phyloP scores from a whole-genome alignment of 2,113 vertebrate species.

The Macroglossus sobrinus region DNA sequence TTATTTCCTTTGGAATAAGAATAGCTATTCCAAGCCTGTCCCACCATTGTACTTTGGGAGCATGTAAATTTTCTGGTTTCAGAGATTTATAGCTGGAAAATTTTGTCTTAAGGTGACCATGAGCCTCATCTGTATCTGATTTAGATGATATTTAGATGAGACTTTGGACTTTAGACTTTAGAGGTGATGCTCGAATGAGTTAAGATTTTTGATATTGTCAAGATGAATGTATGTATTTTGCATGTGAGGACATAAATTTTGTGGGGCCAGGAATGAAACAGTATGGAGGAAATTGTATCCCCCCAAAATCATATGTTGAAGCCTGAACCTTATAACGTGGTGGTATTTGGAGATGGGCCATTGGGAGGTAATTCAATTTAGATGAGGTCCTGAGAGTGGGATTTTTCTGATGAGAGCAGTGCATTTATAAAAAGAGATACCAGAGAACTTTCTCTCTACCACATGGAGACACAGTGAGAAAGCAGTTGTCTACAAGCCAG shows the following conservation, averaged over 20 bases:
- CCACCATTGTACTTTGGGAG: neutral
- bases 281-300: neutral
- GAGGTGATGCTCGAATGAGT: neutral
- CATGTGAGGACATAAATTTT: neutral
- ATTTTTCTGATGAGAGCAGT: neutral
- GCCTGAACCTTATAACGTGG: neutral
- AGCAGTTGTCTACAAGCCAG: neutral
- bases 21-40: neutral
- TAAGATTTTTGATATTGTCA: neutral
- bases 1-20: neutral
- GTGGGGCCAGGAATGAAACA: neutral
- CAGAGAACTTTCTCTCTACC: neutral
- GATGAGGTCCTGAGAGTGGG: neutral
- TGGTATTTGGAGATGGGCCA: neutral
- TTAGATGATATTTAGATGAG: neutral
- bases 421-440: neutral
- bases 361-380: neutral
- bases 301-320: neutral
- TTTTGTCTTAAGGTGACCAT: neutral
- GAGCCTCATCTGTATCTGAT: neutral
- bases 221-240: neutral
- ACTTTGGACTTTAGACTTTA: neutral
- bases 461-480: neutral
- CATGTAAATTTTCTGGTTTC: neutral
- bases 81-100: neutral